These are phyloP conservation scores for Lycaena phlaeas DNA, from an alignment of 2,888 invertebrate species.

Conservation along the genomic window DNA sequence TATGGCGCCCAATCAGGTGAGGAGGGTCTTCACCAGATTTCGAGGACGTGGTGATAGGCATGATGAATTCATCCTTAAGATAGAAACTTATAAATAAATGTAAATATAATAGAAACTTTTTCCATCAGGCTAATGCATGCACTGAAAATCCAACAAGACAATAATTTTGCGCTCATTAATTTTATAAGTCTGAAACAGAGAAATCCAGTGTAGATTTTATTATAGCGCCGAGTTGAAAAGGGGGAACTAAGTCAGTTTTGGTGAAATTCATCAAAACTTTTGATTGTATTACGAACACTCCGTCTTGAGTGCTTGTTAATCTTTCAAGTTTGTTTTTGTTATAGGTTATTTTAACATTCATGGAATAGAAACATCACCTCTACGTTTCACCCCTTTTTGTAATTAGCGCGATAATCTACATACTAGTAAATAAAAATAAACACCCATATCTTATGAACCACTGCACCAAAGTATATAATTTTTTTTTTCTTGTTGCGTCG, in stretches of 20 bases:
- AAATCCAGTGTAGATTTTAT: constrained; percentile 52
- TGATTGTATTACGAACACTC: constrained; percentile 62
- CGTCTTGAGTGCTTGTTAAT: constrained; percentile 48
- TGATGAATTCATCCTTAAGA: too few species aligned
- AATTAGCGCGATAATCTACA: too few species aligned
- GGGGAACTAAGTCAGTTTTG: constrained; percentile 61
- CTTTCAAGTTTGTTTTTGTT: constrained; percentile 32
- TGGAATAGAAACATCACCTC: background rate
- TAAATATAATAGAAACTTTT: background rate
- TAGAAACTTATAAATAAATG: too few species aligned
- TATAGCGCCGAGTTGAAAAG: constrained; percentile 57
- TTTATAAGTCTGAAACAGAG: constrained; percentile 50
- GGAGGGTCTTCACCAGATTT: too few species aligned
- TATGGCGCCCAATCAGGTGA: too few species aligned
- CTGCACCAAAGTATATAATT: too few species aligned
- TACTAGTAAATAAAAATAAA: too few species aligned
- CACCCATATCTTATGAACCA: too few species aligned
- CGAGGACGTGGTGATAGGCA: too few species aligned
- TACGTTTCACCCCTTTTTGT: too few species aligned
- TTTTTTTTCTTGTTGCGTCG: too few species aligned
- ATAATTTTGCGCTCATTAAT: constrained; percentile 36
- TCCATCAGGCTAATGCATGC: constrained; percentile 4
- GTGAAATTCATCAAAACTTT: constrained; percentile 68
- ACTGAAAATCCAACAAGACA: constrained; percentile 4
- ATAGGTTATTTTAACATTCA: constrained; percentile 1